phyloP scores from a whole-genome alignment of 2,797 vertebrate species.

The Chloroceryle inda region DNA sequence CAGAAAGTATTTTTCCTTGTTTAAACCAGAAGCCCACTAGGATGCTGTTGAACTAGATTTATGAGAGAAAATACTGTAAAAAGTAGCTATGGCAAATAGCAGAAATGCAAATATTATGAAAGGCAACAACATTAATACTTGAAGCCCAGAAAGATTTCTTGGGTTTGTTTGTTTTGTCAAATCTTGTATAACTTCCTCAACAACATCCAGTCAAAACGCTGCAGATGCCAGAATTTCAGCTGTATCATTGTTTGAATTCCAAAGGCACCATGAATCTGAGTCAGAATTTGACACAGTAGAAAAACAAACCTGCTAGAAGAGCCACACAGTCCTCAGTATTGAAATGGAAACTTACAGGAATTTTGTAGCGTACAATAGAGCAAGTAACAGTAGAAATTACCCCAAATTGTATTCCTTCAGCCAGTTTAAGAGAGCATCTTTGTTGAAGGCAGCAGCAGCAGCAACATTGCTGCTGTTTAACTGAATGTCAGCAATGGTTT shows the following conservation, averaged over 20 bases:
- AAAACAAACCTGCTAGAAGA: neutral
- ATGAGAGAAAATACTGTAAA: neutral
- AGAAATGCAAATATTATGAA: neutral
- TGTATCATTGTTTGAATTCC: neutral
- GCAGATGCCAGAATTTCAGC: neutral
- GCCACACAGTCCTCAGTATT: neutral
- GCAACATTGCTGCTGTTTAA: constrained; percentile 97
- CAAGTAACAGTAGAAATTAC: constrained; percentile 76
- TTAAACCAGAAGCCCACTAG: neutral
- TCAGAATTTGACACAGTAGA: neutral
- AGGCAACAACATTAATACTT: neutral
- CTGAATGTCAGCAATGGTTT: constrained; percentile 99
- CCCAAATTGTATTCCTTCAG: constrained; percentile 96
- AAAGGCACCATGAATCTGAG: neutral
- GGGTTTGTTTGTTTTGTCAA: neutral
- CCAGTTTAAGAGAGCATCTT: constrained; percentile 98
- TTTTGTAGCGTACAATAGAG: neutral
- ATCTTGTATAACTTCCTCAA: neutral
- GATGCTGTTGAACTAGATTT: neutral
- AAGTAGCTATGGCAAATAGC: neutral
- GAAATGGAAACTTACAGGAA: neutral
- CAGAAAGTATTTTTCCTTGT: neutral
- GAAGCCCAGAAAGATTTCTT: neutral
- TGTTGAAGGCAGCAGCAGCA: constrained; percentile 97
- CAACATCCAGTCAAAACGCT: neutral